Evolutionary conservation across 2,888 invertebrate genomes (phyloP), one percentile per base, ranked within the genome.

Genomic region (Dorcus hopei): DNA sequence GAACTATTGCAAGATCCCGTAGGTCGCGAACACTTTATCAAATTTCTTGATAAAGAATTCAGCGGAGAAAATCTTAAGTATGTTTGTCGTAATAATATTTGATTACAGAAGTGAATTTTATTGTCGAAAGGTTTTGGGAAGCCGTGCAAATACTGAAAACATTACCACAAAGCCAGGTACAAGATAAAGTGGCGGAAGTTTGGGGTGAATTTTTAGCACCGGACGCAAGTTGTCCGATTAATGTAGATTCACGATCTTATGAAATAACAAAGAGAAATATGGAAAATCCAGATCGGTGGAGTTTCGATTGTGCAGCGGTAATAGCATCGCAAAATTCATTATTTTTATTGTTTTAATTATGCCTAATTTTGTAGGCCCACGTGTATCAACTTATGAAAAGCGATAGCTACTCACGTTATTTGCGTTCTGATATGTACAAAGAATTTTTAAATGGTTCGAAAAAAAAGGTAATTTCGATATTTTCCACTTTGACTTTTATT

Each of bases 341-440:
- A 11, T 6, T 54, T 45, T 9, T 40, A 23, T 33, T 58, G 54
- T 8, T 62, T 59, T 62, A 57, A 33, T 7, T 33, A 6, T 33
- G 26, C 26, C 26, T 33, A 33, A 33, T 33, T 33, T 74, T 80
- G 9, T 82, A 96, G 95, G 93, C 96, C 6, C 99, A 99, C 80
- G 97, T 99, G 41, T 99, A 97, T 80, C 96, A 97, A 75, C 83
- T 99, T 69, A 99, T 99, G 99, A 98, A 98, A 78, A 96, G 95
- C 66, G 99, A 99, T 81, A 97, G 96, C 74, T 99, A 99, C 77
- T 97, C 97, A 54, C 86, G 99, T 68, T 99, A 98, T 77, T 83
- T 99, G 54, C 89, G 99, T 65, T 98, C 97, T 1, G 98, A 98
- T 70, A 95, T 97, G 92, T 99, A 98, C 81, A 97, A 97, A 84